Evolutionary conservation across 1,140 invertebrate species (phyloP), one percentile per base, ranked within the genome.

Genomic region (Saccostrea cuccullata): DNA sequence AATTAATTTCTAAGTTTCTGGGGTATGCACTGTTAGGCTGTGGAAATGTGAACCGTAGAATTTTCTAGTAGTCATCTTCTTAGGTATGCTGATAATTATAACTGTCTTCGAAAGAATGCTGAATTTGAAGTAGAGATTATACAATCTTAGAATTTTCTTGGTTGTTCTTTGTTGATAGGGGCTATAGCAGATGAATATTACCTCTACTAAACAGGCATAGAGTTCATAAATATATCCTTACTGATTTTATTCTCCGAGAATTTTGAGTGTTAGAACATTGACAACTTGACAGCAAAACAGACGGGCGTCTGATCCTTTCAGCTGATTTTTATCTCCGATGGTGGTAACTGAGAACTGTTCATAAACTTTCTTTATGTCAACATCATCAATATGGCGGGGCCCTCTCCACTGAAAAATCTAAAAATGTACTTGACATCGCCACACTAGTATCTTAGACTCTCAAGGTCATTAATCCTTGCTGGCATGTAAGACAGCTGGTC

Each of bases 31-130:
- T 12, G 58, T 56, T 13, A 85, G 30, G 40, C 20, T 36, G 30
- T 88, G 60, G 11, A 84, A 88, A 13, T 88, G 87, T 17, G 23
- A 58, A 6, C 87, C 58, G 26, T 84, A n/a, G n/a, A n/a, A 60
- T 67, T n/a, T 70, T 47, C 87, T 20, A 1, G 15, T 11, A 30
- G 87, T 77, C 87, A 85, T 70, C 17, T 88, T 84, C 3, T 40
- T 55, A n/a, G 87, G 86, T 1, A 67, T 47, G 0, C 82, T 55
- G 30, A 70, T 84, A 5, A 87, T n/a, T n/a, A 70, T 84, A 5
- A 87, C n/a, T n/a, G 30, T 40, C 4, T 12, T 67, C 15, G 55
- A 83, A 17, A 87, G 55, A 11, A 84, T 26, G 47, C 77, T 58
- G 30, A 84, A 87, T 8, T 84, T 36, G 40, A 87, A 87, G 20